Conservation (phyloP, 2,113 vertebrate species). For the Chloebia gouldiae region DNA sequence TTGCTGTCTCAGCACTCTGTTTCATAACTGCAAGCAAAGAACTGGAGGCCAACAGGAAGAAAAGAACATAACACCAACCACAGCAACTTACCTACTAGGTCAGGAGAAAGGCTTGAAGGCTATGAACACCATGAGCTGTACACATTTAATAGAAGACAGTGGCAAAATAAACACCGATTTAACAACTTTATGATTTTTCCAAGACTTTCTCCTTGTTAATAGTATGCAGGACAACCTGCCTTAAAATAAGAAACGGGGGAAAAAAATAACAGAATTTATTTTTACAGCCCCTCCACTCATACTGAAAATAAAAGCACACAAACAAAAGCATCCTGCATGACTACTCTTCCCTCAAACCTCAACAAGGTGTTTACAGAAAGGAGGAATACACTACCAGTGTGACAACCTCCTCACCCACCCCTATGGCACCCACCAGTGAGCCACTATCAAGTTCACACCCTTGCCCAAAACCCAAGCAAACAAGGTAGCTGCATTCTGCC, state of each 20-base stretch:
- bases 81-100: background rate
- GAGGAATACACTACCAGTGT: background rate
- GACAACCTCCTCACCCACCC: background rate
- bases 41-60: background rate
- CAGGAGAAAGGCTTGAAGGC: background rate
- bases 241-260: background rate
- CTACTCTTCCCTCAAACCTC: background rate
- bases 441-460: background rate
- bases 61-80: background rate
- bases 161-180: background rate
- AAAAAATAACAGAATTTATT: background rate
- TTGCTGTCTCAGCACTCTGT: background rate
- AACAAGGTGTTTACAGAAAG: background rate
- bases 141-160: background rate
- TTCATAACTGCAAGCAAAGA: slow-evolving; percentile 18
- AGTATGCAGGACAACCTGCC: background rate
- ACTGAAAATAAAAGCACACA: background rate
- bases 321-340: background rate
- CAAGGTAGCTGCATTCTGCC: background rate
- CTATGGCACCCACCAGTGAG: background rate
- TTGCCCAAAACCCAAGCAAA: background rate
- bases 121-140: background rate
- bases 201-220: background rate
- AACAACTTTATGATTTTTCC: background rate
- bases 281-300: background rate